Percentiles rank a stretch among this genome's conserved stretches.
Evolutionary conservation across 2,113 vertebrate genomes (phyloP).

Genomic region (Lasiurus cinereus): DNA sequence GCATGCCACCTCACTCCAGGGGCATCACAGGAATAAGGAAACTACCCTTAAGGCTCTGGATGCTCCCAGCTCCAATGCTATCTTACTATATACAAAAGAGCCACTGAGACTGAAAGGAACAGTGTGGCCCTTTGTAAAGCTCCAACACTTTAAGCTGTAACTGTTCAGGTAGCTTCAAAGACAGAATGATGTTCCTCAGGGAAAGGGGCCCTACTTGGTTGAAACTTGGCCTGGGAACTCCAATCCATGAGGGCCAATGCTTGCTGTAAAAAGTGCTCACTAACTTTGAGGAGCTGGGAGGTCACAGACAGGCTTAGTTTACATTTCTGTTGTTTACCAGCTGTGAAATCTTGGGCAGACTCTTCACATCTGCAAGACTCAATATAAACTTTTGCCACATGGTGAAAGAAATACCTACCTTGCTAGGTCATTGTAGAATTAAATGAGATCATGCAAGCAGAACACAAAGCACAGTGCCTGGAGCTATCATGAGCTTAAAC

Average conservation of each 20-base stretch:
- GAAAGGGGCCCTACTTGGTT: not conserved
- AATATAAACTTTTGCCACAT: not conserved
- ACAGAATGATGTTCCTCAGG: not conserved
- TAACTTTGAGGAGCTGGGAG: not conserved
- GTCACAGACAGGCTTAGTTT: not conserved
- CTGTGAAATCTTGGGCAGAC: not conserved
- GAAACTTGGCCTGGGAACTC: not conserved
- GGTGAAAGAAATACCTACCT: not conserved
- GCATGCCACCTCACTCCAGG: not conserved
- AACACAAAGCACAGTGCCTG: not conserved
- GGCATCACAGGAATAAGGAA: not conserved
- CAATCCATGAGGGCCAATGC: not conserved
- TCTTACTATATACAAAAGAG: not conserved
- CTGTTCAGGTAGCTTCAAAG: not conserved
- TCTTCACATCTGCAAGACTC: not conserved
- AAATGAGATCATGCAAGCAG: not conserved
- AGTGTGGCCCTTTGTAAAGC: not conserved
- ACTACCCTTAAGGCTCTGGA: not conserved
- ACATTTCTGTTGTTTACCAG: not conserved
- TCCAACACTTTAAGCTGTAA: not conserved
- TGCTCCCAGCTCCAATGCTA: no score
- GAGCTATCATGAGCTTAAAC: not conserved
- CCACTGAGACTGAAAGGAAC: not conserved
- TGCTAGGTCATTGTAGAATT: not conserved
- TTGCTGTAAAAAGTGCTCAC: not conserved